These are phyloP conservation scores for Oenanthe melanoleuca DNA, from an alignment of 2,113 vertebrate genomes.

Conservation along the genomic window DNA sequence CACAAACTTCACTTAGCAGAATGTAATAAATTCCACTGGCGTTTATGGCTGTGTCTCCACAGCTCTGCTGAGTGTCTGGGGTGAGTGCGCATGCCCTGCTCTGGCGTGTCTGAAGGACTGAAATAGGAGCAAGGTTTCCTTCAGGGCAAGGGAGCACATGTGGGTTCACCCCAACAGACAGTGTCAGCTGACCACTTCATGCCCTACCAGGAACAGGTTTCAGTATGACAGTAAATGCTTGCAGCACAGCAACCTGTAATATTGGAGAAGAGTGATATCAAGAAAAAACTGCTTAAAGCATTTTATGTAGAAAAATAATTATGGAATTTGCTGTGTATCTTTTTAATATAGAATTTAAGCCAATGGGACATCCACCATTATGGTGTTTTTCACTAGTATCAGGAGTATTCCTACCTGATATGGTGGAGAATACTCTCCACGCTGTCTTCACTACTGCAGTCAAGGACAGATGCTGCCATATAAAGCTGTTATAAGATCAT, in stretches of 20 bases:
- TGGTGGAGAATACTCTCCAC: background rate
- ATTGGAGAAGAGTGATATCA: background rate
- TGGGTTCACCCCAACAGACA: background rate
- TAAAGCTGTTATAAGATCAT: background rate
- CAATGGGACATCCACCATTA: background rate
- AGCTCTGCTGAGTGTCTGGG: background rate
- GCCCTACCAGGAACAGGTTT: background rate
- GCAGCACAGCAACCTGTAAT: background rate
- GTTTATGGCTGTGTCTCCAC: background rate
- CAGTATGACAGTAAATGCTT: background rate
- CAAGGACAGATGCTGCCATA: background rate
- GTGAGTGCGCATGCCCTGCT: fast-evolving
- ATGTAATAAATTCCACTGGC: background rate
- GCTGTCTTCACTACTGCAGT: background rate
- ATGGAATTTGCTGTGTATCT: background rate
- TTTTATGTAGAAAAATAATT: background rate
- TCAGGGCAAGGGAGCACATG: background rate
- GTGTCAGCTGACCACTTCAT: background rate
- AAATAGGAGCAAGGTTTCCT: background rate
- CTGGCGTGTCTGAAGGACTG: background rate
- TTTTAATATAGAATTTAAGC: background rate
- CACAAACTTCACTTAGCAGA: background rate
- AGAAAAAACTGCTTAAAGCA: background rate
- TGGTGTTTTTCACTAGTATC: background rate
- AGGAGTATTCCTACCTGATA: background rate